A percentile compares a stretch with the other conserved stretches of the same genome.
Evolutionary conservation across 92 coral and sea anemone species (phyloP).

Genomic region (Pocillopora meandrina): DNA sequence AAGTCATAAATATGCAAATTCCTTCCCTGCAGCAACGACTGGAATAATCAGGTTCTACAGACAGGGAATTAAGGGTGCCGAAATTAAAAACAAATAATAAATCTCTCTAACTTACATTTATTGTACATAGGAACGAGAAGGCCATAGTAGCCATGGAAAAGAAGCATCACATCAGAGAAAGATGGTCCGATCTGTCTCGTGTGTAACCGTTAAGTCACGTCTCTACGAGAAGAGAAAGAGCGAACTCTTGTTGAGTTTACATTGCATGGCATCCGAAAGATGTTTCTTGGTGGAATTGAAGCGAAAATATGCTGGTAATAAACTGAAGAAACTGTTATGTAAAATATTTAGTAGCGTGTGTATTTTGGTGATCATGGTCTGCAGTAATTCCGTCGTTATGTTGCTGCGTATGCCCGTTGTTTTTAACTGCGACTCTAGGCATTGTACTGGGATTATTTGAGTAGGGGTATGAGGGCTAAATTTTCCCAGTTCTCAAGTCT

Average conservation of each 20-base stretch:
- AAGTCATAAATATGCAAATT: background rate
- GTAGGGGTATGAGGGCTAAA: no score
- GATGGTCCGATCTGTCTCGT: constrained; percentile 50
- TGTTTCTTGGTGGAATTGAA: constrained; percentile 52
- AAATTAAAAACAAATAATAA: background rate
- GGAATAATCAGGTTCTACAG: background rate
- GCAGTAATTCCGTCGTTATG: constrained; percentile 1
- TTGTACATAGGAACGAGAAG: constrained; percentile 35
- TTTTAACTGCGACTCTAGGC: no score
- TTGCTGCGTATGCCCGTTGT: background rate
- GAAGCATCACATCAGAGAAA: constrained; percentile 32
- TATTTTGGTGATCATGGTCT: constrained; percentile 8
- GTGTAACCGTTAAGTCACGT: constrained; percentile 43
- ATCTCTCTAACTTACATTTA: background rate
- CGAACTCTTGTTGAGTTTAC: constrained; percentile 47
- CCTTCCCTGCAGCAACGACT: background rate
- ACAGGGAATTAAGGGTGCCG: no score
- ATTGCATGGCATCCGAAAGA: constrained; percentile 51
- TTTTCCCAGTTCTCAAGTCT: no score
- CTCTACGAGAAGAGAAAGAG: constrained; percentile 42
- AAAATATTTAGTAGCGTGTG: background rate
- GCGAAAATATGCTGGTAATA: constrained; percentile 50
- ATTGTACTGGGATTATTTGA: no score
- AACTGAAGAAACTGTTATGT: background rate
- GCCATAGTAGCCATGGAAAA: constrained; percentile 36